Evolutionary conservation across 2,113 vertebrate genomes (phyloP).

Genomic region (Calidris pygmaea): DNA sequence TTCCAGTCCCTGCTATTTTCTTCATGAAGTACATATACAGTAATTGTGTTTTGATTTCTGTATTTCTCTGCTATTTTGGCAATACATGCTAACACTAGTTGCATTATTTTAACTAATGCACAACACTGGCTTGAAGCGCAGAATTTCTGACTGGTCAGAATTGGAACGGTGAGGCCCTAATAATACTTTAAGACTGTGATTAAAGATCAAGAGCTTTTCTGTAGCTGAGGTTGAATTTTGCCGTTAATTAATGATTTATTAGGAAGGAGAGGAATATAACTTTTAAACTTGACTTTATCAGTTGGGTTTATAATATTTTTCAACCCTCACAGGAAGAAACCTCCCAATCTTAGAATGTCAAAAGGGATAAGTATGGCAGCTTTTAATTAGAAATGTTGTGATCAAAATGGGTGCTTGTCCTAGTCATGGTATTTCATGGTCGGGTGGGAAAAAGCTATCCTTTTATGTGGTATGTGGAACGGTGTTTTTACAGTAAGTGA

Average conservation of each 20-base stretch:
- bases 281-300: not conserved
- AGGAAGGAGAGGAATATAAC: not conserved
- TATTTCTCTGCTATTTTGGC: not conserved
- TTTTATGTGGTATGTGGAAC: not conserved
- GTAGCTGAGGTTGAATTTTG: not conserved
- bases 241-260: not conserved
- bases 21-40: not conserved
- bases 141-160: not conserved
- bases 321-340: fast-evolving
- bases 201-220: not conserved
- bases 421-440: not conserved
- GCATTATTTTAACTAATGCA: not conserved
- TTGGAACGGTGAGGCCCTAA: not conserved
- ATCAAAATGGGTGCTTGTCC: not conserved
- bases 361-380: not conserved
- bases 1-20: not conserved
- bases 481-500: not conserved
- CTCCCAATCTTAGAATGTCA: not conserved
- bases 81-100: not conserved
- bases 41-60: not conserved
- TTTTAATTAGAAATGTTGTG: not conserved
- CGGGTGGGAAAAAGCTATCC: fast-evolving
- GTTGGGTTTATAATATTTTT: not conserved
- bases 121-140: not conserved
- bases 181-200: not conserved